Conservation (phyloP, 2,113 vertebrate species). For the Channa argus region DNA sequence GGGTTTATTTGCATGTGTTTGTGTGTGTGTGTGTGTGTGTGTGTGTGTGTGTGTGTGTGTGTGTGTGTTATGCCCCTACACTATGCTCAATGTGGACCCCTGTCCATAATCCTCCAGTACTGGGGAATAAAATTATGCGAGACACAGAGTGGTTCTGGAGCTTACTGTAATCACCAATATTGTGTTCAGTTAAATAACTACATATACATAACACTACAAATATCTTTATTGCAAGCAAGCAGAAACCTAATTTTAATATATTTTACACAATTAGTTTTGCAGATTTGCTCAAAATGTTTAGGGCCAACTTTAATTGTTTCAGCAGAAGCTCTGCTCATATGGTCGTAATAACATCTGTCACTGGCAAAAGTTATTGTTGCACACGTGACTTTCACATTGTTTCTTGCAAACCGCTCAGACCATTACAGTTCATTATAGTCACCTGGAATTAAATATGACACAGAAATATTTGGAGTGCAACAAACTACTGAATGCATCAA, state of each 20-base stretch:
- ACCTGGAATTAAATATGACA: conserved; percentile 36
- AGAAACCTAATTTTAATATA: no score
- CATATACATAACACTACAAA: no score
- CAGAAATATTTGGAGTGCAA: conserved; percentile 1
- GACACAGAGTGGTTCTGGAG: background rate
- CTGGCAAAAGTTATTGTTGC: background rate
- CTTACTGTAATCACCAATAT: conserved; percentile 28
- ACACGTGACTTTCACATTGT: background rate
- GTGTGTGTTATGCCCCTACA: conserved; percentile 17
- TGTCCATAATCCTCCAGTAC: conserved; percentile 30
- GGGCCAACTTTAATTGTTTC: background rate
- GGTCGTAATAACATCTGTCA: conserved; percentile 7
- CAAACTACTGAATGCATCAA: no score
- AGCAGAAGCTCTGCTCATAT: background rate
- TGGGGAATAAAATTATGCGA: background rate
- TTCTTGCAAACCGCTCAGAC: background rate
- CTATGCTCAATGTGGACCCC: conserved; percentile 37
- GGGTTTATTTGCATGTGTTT: conserved; percentile 6
- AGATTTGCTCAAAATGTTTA: background rate
- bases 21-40: conserved; percentile 17
- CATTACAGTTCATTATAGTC: conserved; percentile 11
- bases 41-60: conserved; percentile 28
- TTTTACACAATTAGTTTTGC: background rate
- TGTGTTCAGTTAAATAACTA: no score
- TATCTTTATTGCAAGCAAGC: no score